Conservation (phyloP, 2,797 vertebrate species). For the Brotula barbata region DNA sequence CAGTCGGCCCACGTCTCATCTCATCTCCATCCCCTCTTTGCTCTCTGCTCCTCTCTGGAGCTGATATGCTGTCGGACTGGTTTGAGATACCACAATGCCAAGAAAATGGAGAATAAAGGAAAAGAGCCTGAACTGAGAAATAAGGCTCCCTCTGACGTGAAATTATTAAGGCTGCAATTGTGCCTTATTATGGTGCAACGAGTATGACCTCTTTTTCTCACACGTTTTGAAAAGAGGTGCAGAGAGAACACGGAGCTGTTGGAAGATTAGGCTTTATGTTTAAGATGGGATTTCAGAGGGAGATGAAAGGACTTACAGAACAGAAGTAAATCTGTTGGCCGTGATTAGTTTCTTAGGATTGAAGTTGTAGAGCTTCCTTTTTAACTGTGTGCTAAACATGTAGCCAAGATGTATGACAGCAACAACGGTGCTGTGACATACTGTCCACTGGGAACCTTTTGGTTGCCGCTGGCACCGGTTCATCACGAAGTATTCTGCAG, state of each 20-base stretch:
- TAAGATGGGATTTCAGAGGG: constrained; percentile 51
- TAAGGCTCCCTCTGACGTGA: background rate
- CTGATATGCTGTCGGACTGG: background rate
- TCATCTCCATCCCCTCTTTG: constrained; percentile 1
- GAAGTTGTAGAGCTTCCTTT: constrained; percentile 21
- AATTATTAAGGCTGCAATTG: background rate
- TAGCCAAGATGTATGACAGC: background rate
- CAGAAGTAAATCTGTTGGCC: constrained; percentile 21
- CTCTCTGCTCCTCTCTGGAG: constrained; percentile 12
- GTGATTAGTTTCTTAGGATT: constrained; percentile 35
- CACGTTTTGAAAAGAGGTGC: constrained; percentile 31
- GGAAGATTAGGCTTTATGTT: constrained; percentile 44
- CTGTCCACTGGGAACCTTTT: background rate
- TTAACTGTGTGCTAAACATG: background rate
- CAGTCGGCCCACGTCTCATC: constrained; percentile 12
- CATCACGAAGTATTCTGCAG: background rate
- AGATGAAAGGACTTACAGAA: constrained; percentile 36
- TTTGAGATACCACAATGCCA: background rate
- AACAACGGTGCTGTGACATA: background rate
- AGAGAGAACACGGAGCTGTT: constrained; percentile 33
- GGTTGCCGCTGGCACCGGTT: background rate
- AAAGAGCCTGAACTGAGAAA: background rate
- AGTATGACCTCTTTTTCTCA: constrained; percentile 38
- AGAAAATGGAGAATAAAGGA: background rate
- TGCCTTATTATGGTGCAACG: constrained; percentile 1